Conservation (phyloP, 2,797 vertebrate genomes). For the Nyctalus aviator region DNA sequence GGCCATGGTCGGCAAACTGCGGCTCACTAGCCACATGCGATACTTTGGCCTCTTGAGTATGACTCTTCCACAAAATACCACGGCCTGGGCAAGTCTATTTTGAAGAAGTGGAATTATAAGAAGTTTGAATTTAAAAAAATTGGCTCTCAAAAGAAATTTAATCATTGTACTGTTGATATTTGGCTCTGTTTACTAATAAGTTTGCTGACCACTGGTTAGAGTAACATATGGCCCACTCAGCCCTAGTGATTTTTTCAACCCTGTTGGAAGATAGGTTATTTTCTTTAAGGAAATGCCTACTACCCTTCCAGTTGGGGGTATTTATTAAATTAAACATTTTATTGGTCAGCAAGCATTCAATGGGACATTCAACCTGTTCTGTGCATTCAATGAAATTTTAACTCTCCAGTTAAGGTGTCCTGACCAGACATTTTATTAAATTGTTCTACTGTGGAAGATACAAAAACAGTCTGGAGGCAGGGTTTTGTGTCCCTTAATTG, state of each 20-base stretch:
- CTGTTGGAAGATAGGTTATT: not conserved
- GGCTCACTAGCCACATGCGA: no score
- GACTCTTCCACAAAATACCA: no score
- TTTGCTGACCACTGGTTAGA: not conserved
- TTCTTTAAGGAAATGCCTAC: not conserved
- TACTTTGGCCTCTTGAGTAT: no score
- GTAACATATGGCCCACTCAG: slow-evolving; percentile 32
- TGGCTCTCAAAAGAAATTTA: no score
- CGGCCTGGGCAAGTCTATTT: no score
- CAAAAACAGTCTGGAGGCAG: not conserved
- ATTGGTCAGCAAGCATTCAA: not conserved
- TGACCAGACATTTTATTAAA: not conserved
- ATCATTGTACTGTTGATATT: no score
- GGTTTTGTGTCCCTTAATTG: not conserved
- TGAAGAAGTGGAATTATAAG: no score
- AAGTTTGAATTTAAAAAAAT: no score
- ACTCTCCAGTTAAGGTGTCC: not conserved
- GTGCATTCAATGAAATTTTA: not conserved
- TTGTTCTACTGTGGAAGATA: not conserved
- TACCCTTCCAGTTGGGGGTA: not conserved
- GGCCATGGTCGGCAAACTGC: not conserved
- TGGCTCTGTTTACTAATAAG: no score
- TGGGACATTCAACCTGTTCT: not conserved
- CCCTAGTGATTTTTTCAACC: not conserved
- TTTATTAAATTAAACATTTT: not conserved